These are phyloP conservation scores for Battus philenor DNA, from an alignment of 1,140 invertebrate genomes.

Conservation along the genomic window DNA sequence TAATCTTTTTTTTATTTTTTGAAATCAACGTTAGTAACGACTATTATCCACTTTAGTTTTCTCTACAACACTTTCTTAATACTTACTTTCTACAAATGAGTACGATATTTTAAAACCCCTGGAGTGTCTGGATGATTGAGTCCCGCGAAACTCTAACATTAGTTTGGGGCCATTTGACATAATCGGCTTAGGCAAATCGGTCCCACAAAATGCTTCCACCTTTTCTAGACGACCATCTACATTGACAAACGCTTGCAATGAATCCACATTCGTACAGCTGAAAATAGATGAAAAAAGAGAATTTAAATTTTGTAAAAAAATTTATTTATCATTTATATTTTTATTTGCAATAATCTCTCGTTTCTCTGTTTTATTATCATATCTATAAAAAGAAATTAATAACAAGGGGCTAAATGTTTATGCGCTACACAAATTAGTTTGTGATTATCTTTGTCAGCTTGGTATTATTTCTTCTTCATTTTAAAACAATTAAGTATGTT, in stretches of 20 bases:
- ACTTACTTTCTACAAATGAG: conserved; percentile 92
- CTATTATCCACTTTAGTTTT: too few relatives aligned
- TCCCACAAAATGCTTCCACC: conserved; percentile 90
- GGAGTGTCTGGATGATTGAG: conserved; percentile 81
- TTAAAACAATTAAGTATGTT: too few relatives aligned
- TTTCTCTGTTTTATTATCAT: too few relatives aligned
- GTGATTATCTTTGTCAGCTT: too few relatives aligned
- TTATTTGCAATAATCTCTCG: not conserved
- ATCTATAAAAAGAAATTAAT: too few relatives aligned
- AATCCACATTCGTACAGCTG: conserved; percentile 87
- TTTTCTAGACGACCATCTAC: conserved; percentile 87
- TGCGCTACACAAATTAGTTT: too few relatives aligned
- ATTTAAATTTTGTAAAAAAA: conserved; percentile 2
- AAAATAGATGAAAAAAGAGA: conserved; percentile 43
- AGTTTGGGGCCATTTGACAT: conserved; percentile 93
- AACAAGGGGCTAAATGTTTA: too few relatives aligned
- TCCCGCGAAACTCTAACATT: conserved; percentile 87
- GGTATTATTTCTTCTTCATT: too few relatives aligned
- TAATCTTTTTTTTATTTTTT: too few relatives aligned
- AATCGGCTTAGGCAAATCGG: conserved; percentile 84
- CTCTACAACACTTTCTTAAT: conserved; percentile 2
- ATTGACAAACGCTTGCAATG: conserved; percentile 85
- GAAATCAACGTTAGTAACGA: too few relatives aligned
- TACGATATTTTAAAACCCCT: conserved; percentile 92
- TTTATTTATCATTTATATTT: not conserved